Evolutionary conservation across 2,113 vertebrate genomes (phyloP), one percentile per base, ranked within the genome.

Genomic region (Chloroceryle aenea): DNA sequence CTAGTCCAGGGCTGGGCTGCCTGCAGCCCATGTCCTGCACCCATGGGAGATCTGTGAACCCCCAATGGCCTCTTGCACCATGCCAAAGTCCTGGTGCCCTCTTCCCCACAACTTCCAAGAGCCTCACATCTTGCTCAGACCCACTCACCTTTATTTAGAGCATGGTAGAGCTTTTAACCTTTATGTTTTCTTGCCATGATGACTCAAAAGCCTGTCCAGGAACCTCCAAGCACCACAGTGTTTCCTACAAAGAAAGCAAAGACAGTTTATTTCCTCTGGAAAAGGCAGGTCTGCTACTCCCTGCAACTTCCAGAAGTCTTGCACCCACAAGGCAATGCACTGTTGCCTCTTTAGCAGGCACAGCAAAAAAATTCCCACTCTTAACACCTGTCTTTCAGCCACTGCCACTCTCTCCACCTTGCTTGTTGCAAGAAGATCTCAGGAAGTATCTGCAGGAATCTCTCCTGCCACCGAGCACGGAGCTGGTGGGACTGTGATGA

Each of bases 361-460:
- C 11, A 10, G 17, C 14, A 32, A 5, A 38, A 27, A 32, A 43
- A 43, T 19, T 32, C 38, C 26, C 53, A 23, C 25, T 10, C 34
- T 0, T 13, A 26, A 52, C 1, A 0, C 12, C 7, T 13, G 0
- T 10, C 72, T 43, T 59, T 16, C 63, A 52, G 63, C 16, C 26
- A 43, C 34, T 45, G 25, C 52, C 12, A 4, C 52, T 25, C 7
- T 43, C 30, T 34, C 52, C 52, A 42, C 29, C 72, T 25, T 2
- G 0, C 16, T 2, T 30, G 10, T 5, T 53, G 32, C 47, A 53
- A 63, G 47, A 23, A 3, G 12, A 38, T 12, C 32, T 26, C 16
- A 14, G 22, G 36, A 43, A 34, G 32, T 3, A 4, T 3, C 40
- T 26, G 38, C 4, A 5, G 82, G 40, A 32, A 55, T 26, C 16